Conservation (phyloP, 2,888 invertebrate genomes). For the Baccha elongata region DNA sequence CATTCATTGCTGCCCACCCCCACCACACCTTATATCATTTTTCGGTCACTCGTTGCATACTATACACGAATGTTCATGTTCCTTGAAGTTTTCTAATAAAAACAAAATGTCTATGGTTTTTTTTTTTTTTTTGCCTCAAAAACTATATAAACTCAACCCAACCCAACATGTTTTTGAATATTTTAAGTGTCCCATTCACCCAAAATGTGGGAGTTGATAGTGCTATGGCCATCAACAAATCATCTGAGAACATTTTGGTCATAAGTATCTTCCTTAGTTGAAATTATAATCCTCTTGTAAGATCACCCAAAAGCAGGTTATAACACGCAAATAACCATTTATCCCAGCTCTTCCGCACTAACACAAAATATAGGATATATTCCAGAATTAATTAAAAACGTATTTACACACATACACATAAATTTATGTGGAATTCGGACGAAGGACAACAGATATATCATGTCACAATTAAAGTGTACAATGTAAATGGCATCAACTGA, state of each 20-base stretch:
- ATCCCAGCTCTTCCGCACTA: conserved; percentile 30
- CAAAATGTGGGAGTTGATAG: conserved; percentile 17
- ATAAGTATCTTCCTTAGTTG: conserved; percentile 61
- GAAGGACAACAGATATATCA: conserved; percentile 46
- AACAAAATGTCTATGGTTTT: conserved; percentile 14
- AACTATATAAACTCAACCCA: background rate
- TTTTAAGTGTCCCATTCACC: conserved; percentile 46
- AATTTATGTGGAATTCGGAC: background rate
- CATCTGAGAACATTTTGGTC: conserved; percentile 49
- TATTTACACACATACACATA: conserved; percentile 42
- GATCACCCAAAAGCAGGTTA: conserved; percentile 29
- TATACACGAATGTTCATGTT: conserved; percentile 8
- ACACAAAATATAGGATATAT: conserved; percentile 57
- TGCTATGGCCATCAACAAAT: conserved; percentile 33
- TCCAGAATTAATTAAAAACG: conserved; percentile 70
- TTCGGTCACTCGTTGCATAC: conserved; percentile 40
- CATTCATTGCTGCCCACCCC: background rate
- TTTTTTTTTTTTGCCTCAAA: background rate
- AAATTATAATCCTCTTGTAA: conserved; percentile 64
- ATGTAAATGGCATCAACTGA: conserved; percentile 53
- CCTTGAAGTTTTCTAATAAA: conserved; percentile 61
- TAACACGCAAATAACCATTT: conserved; percentile 63
- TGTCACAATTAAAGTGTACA: conserved; percentile 60
- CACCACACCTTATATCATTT: background rate
- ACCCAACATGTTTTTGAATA: conserved; percentile 41